phyloP scores from a whole-genome alignment of 2,113 vertebrate genomes.

The Tenrec ecaudatus region DNA sequence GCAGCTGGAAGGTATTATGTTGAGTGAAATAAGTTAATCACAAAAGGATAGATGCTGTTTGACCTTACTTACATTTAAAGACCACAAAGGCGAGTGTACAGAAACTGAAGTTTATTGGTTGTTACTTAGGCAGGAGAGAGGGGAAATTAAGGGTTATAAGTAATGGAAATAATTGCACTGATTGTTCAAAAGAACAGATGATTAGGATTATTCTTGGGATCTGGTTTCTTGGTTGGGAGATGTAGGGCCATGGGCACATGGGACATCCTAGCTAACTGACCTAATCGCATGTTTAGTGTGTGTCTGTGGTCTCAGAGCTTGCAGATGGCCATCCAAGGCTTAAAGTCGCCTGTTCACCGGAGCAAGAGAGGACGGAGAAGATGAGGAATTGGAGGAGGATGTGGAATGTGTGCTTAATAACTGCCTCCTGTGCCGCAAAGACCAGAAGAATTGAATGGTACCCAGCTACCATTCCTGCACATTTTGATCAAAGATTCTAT shows the following conservation, averaged over 20 bases:
- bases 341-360: neutral
- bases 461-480: neutral
- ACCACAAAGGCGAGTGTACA: too few species aligned
- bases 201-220: neutral
- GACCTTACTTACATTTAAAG: too few species aligned
- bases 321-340: neutral
- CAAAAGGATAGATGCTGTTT: too few species aligned
- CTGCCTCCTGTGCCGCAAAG: neutral
- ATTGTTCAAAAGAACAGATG: too few species aligned
- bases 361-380: neutral
- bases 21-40: too few species aligned
- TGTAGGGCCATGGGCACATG: neutral
- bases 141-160: too few species aligned
- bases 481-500: neutral
- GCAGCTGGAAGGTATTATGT: too few species aligned
- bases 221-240: neutral
- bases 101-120: too few species aligned
- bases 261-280: too few species aligned
- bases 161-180: too few species aligned
- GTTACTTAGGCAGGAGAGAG: too few species aligned
- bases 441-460: neutral
- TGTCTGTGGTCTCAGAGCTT: neutral
- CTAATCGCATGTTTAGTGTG: too few species aligned
- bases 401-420: neutral
- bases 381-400: neutral